Evolutionary conservation across 2,888 invertebrate species (phyloP), one percentile per base, ranked within the genome.

Genomic region (Yponomeuta evonymella): DNA sequence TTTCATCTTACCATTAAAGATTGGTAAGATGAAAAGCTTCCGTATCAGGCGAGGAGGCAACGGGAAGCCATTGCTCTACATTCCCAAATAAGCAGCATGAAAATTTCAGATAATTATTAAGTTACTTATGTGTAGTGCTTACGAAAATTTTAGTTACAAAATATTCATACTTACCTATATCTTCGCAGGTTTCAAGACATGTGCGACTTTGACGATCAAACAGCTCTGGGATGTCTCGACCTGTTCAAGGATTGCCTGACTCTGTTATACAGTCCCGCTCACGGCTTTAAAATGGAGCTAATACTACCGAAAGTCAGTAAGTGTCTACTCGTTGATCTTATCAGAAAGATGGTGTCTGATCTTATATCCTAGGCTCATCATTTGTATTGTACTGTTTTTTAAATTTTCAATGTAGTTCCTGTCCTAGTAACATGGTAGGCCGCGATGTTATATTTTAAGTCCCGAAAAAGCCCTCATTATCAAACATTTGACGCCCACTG

Each of bases 211-310:
- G 94, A 95, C 75, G 90, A 92, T 62, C 84, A 86, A 67, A 91
- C 93, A 0, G 92, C 94, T 0, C 77, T 93, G 69, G 79, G 88
- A 2, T 93, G 94, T 70, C 74, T 95, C 29, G 95, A 95, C 76
- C 91, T 94, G 76, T 95, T 94, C 87, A 85, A 93, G 73, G 78
- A 79, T 0, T 90, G 91, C 67, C 78, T 91, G 1, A 76, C 75
- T 2, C 71, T 86, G 23, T 75, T 89, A 9, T 75, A 88, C 23
- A 85, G 85, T 0, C 77, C 82, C 0, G 80, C 77, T 23, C 83
- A 83, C 73, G 79, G 81, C 0, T 75, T 88, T 58, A 86, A 87
- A 75, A 75, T 82, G 62, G 85, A 86, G 1, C 77, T 72, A 9
- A 79, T 89, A 51, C 73, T 90, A 2, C 77, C 82, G 0, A 76